Conservation (phyloP, 2,113 vertebrate genomes). For the Tupaia tana region DNA sequence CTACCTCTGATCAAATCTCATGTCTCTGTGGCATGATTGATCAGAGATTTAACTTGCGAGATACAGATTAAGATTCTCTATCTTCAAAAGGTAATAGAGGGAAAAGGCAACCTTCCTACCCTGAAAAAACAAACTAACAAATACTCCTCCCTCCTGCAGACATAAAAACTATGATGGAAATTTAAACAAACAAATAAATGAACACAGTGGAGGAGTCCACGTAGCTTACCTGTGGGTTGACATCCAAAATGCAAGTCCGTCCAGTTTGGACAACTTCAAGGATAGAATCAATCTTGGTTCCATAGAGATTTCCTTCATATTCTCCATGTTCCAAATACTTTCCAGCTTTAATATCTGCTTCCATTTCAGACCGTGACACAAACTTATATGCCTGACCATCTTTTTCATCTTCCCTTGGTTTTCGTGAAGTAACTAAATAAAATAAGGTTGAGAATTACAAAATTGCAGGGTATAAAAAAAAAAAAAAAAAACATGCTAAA, state of each 20-base stretch:
- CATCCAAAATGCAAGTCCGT: conserved; percentile 96
- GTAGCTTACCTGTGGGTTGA: conserved; percentile 95
- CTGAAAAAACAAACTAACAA: neutral
- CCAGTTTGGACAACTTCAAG: conserved; percentile 94
- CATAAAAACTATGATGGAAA: neutral
- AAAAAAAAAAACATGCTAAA: conserved; percentile 45
- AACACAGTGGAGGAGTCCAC: conserved; percentile 17
- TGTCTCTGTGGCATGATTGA: neutral
- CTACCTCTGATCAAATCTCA: neutral
- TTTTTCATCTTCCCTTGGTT: conserved; percentile 95
- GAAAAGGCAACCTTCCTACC: neutral
- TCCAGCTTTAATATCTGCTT: conserved; percentile 95
- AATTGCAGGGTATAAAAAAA: conserved; percentile 21
- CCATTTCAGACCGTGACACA: conserved; percentile 94
- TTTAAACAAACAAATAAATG: neutral
- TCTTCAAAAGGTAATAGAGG: neutral
- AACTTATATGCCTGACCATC: conserved; percentile 97
- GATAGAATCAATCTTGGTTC: conserved; percentile 98
- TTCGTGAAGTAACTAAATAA: conserved; percentile 94
- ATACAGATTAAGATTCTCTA: neutral
- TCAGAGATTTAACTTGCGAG: conserved; percentile 13
- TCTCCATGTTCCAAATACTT: conserved; percentile 97
- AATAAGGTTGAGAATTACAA: conserved; percentile 51
- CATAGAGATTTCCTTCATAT: conserved; percentile 98
- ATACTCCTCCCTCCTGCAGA: neutral